Evolutionary conservation across 2,113 vertebrate genomes (phyloP).

Genomic region (Ondatra zibethicus): DNA sequence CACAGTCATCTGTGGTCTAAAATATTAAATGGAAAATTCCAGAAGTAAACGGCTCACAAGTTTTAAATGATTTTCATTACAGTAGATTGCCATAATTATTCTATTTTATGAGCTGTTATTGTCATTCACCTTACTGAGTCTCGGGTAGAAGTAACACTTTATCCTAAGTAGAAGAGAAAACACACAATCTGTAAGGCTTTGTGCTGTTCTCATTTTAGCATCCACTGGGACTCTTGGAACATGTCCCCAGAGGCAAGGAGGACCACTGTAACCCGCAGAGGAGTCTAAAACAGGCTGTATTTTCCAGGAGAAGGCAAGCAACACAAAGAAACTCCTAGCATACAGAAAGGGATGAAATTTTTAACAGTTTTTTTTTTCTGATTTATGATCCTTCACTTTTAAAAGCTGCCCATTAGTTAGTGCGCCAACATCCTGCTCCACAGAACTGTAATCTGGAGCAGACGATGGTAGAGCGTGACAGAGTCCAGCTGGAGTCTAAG

Average conservation of each 20-base stretch:
- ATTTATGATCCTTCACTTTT: not conserved
- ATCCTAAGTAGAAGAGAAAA: not conserved
- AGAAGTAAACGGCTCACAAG: not conserved
- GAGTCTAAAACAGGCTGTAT: not conserved
- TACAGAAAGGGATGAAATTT: not conserved
- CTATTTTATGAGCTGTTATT: not conserved
- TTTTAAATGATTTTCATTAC: not conserved
- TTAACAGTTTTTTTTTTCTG: not conserved
- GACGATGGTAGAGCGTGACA: not conserved
- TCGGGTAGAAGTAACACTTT: not conserved
- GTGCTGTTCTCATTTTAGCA: no score
- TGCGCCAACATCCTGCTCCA: not conserved
- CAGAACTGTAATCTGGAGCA: not conserved
- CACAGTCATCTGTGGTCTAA: not conserved
- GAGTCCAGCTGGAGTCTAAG: not conserved
- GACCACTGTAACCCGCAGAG: not conserved
- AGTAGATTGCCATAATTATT: not conserved
- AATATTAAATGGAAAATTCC: slow-evolving; percentile 30
- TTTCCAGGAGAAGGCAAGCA: slow-evolving; percentile 16
- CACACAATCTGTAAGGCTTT: rapidly evolving
- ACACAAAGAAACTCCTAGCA: not conserved
- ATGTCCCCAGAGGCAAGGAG: not conserved
- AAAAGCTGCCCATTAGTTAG: not conserved
- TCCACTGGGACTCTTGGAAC: not conserved
- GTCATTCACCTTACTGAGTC: not conserved